A percentile compares a stretch with the other conserved stretches of the same genome.
Evolutionary conservation across 2,888 invertebrate species (phyloP).

Genomic region (Thymelicus sylvestris): DNA sequence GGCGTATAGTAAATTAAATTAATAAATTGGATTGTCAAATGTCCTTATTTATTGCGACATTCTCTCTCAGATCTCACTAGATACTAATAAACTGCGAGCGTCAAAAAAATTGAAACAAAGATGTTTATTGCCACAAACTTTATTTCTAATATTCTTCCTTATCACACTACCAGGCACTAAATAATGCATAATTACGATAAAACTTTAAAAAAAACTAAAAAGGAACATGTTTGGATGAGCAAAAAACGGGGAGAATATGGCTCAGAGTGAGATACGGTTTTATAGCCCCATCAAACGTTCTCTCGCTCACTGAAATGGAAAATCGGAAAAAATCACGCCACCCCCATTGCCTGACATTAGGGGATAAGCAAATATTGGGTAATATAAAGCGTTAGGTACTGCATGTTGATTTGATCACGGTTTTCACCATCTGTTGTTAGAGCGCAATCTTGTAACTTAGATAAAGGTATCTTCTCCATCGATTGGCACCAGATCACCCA

Average conservation of each 20-base stretch:
- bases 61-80: too few species aligned
- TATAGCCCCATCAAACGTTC: constrained; percentile 15
- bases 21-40: too few species aligned
- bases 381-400: neutral
- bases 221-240: neutral
- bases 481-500: too few species aligned
- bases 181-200: too few species aligned
- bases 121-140: too few species aligned
- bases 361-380: constrained; percentile 22
- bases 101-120: too few species aligned
- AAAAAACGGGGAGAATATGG: neutral
- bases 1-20: neutral
- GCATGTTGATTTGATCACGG: neutral
- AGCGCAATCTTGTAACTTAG: too few species aligned
- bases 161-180: too few species aligned
- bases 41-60: too few species aligned
- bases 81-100: too few species aligned
- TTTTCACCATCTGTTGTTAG: neutral
- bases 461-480: too few species aligned
- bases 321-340: constrained; percentile 44
- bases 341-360: constrained; percentile 14
- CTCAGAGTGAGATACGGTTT: constrained; percentile 2
- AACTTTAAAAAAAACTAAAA: neutral
- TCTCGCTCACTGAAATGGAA: constrained; percentile 52
- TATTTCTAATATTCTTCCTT: too few species aligned